Conservation (phyloP, 2,888 invertebrate genomes). For the Drosophila affinis region DNA sequence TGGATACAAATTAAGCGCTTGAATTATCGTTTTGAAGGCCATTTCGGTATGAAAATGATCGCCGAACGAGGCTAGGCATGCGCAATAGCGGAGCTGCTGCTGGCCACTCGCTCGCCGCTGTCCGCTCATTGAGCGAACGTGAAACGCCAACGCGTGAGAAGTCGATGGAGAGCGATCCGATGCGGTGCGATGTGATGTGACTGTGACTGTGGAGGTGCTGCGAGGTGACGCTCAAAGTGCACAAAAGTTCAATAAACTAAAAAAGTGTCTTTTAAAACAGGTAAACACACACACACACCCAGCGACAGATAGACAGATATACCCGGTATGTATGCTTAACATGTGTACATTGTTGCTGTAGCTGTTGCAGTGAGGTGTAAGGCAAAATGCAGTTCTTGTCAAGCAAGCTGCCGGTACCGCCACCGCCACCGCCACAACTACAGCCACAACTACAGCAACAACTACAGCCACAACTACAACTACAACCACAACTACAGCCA, state of each 20-base stretch:
- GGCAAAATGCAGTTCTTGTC: constrained; percentile 68
- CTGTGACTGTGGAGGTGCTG: constrained; percentile 13
- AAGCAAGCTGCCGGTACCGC: constrained; percentile 37
- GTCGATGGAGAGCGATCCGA: constrained; percentile 16
- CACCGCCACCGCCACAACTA: constrained; percentile 1
- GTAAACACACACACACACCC: constrained; percentile 46
- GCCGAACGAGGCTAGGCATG: constrained; percentile 73
- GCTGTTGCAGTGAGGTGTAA: constrained; percentile 39
- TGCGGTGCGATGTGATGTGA: background rate
- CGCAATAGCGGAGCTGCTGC: constrained; percentile 59
- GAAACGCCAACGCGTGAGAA: constrained; percentile 49
- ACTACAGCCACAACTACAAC: constrained; percentile 24
- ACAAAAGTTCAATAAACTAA: constrained; percentile 79
- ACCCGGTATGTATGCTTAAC: constrained; percentile 17
- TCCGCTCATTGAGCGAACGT: constrained; percentile 9
- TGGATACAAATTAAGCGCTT: constrained; percentile 78
- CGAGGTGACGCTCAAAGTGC: constrained; percentile 61
- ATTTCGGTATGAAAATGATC: constrained; percentile 70
- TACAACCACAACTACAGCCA: constrained; percentile 24
- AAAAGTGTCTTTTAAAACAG: constrained; percentile 68
- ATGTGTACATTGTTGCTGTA: constrained; percentile 28
- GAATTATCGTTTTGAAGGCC: constrained; percentile 82
- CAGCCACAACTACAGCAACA: constrained; percentile 27
- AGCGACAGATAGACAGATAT: constrained; percentile 15
- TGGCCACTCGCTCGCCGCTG: constrained; percentile 3